Conservation (phyloP, 2,113 vertebrate genomes). For the Muntiacus reevesi region DNA sequence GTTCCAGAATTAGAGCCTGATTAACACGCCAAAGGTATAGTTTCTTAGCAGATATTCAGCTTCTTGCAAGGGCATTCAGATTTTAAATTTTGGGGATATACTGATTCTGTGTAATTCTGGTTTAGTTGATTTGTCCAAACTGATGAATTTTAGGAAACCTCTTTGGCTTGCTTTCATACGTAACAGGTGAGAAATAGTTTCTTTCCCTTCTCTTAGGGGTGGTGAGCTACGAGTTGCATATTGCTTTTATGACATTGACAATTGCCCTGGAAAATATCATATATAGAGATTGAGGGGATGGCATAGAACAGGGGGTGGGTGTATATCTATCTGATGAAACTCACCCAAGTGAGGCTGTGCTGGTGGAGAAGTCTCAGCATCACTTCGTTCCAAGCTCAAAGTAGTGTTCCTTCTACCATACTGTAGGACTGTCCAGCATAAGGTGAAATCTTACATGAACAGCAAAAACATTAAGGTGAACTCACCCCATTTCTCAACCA, state of each 20-base stretch:
- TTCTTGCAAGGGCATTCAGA: neutral
- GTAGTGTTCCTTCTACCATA: neutral
- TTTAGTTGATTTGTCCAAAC: neutral
- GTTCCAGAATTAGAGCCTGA: neutral
- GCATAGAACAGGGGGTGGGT: neutral
- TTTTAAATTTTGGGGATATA: neutral
- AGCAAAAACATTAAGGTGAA: neutral
- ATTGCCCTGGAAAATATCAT: neutral
- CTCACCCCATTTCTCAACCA: neutral
- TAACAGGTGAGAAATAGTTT: neutral
- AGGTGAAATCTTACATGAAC: neutral
- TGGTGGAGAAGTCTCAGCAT: no score
- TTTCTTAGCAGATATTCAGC: neutral
- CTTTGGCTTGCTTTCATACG: neutral
- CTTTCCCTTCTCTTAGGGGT: neutral
- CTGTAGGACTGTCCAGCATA: fast-evolving
- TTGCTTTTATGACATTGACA: neutral
- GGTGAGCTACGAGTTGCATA: neutral
- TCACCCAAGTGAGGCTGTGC: no score
- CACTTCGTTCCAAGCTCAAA: neutral
- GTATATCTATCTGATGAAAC: neutral
- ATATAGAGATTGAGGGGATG: neutral
- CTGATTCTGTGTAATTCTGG: neutral
- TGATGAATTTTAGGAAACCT: neutral
- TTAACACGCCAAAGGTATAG: no score